Conservation (phyloP, 37 sponge, comb jelly and placozoan genomes). For the Haliclona indistincta region DNA sequence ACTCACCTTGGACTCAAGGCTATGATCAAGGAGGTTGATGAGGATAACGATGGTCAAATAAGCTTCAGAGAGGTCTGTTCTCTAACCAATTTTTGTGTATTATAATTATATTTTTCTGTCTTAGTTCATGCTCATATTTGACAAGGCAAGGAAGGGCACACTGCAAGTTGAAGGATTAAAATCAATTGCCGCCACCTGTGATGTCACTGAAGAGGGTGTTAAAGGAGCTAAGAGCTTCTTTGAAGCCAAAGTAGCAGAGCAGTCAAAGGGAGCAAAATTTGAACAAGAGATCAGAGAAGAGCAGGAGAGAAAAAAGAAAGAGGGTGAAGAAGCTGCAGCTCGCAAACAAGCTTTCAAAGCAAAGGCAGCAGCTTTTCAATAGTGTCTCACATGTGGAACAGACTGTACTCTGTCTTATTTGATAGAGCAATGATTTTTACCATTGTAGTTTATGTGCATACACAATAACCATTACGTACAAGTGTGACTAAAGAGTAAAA, state of each 20-base stretch:
- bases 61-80: slow-evolving; percentile 83
- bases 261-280: slow-evolving; percentile 67
- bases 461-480: too few relatives aligned
- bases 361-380: slow-evolving; percentile 82
- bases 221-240: slow-evolving; percentile 92
- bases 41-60: slow-evolving; percentile 86
- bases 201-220: slow-evolving; percentile 87
- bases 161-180: slow-evolving; percentile 78
- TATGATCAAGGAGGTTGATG: slow-evolving; percentile 91
- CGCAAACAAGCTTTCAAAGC: slow-evolving; percentile 86
- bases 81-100: too few relatives aligned
- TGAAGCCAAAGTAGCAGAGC: slow-evolving; percentile 84
- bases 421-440: too few relatives aligned
- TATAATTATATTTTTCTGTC: slow-evolving; percentile 4
- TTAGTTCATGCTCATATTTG: slow-evolving; percentile 91
- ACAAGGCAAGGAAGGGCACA: slow-evolving; percentile 77
- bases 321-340: slow-evolving; percentile 71
- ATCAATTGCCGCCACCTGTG: slow-evolving; percentile 77
- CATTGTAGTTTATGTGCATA: too few relatives aligned
- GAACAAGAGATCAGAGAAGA: slow-evolving; percentile 89
- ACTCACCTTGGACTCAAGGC: slow-evolving; percentile 84
- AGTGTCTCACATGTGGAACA: too few relatives aligned
- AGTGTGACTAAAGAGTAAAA: too few relatives aligned
- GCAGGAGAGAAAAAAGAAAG: slow-evolving; percentile 86
- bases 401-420: too few relatives aligned